Percentiles rank a stretch among this genome's conserved stretches.
These are phyloP conservation scores for Euwallacea fornicatus DNA, from an alignment of 1,140 invertebrate species.

Conservation along the genomic window DNA sequence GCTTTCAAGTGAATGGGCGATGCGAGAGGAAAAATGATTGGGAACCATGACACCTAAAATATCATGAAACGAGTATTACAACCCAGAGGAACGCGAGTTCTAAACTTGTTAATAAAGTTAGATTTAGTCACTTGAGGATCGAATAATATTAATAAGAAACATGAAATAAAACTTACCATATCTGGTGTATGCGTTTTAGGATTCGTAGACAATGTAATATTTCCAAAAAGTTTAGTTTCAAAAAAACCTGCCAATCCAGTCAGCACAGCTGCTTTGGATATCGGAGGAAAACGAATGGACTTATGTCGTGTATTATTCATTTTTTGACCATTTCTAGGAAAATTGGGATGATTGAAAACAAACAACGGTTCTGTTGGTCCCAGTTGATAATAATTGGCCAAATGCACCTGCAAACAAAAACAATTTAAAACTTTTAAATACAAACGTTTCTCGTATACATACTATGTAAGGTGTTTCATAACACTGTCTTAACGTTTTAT, in stretches of 20 bases:
- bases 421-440: background rate
- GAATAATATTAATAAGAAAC: background rate
- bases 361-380: conserved; percentile 75
- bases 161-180: conserved; percentile 70
- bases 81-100: too few relatives aligned
- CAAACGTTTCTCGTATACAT: background rate
- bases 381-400: conserved; percentile 88
- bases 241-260: conserved; percentile 97
- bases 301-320: conserved; percentile 79
- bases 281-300: conserved; percentile 67
- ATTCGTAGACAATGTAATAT: conserved; percentile 85
- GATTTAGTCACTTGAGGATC: background rate
- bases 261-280: conserved; percentile 73
- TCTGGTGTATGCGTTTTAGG: conserved; percentile 83
- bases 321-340: conserved; percentile 47
- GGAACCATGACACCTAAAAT: conserved; percentile 78
- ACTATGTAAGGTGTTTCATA: conserved; percentile 90
- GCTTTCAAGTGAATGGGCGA: conserved; percentile 73
- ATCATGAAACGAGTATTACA: too few relatives aligned
- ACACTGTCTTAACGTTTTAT: conserved; percentile 47
- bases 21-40: conserved; percentile 88
- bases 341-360: conserved; percentile 87
- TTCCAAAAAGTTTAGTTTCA: conserved; percentile 81
- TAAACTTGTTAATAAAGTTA: too few relatives aligned
- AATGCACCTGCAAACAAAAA: conserved; percentile 55